Conservation (phyloP, 1,140 invertebrate species). For the Bombus waltoni region DNA sequence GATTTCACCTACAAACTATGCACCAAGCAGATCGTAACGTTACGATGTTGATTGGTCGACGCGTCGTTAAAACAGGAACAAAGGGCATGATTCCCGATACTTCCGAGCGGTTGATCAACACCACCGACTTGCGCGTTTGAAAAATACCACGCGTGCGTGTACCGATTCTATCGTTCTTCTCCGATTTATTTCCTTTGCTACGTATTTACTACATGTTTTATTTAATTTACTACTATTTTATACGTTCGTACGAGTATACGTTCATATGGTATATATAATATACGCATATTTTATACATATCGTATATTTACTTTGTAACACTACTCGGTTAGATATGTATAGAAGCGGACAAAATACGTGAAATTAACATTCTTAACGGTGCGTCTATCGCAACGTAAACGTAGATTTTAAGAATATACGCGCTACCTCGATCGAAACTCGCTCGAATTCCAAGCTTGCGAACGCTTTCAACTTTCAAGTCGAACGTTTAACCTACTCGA, state of each 20-base stretch:
- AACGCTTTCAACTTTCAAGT: background rate
- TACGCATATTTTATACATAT: too few relatives aligned
- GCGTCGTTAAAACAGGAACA: slow-evolving; percentile 65
- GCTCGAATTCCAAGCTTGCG: background rate
- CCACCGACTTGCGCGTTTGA: slow-evolving; percentile 29
- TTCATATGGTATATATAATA: too few relatives aligned
- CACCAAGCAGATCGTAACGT: slow-evolving; percentile 68
- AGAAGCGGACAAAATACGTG: background rate
- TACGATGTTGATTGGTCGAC: slow-evolving; percentile 60
- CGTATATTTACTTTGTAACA: too few relatives aligned
- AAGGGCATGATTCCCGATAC: slow-evolving; percentile 17
- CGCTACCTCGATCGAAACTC: background rate
- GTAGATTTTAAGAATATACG: background rate
- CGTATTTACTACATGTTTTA: background rate
- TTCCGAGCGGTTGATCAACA: slow-evolving; percentile 47
- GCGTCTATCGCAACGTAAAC: background rate
- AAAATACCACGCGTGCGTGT: background rate
- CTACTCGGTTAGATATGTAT: background rate
- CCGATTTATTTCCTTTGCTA: background rate
- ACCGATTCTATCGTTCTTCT: background rate
- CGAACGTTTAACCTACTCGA: background rate
- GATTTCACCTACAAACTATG: slow-evolving; percentile 67
- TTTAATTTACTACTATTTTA: background rate
- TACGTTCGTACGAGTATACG: too few relatives aligned
- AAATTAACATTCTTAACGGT: background rate